phyloP scores from a whole-genome alignment of 2,113 vertebrate genomes.

The Cyanoramphus novaezelandiae region DNA sequence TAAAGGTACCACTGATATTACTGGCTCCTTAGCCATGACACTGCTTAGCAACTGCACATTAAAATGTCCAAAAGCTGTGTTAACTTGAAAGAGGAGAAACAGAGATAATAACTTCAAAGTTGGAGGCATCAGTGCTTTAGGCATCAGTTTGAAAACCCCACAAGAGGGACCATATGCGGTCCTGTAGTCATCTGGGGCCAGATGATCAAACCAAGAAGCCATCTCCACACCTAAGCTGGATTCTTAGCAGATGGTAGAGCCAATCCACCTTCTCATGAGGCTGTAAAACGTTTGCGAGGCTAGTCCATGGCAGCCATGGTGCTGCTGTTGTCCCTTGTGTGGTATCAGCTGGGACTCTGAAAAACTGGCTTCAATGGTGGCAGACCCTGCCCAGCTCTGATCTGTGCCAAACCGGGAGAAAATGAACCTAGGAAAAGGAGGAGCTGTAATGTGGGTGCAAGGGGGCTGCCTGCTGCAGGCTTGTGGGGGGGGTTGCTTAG shows the following conservation, averaged over 20 bases:
- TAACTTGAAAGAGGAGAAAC: background rate
- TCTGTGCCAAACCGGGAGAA: background rate
- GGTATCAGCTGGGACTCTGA: background rate
- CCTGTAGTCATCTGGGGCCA: background rate
- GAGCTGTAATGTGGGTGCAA: background rate
- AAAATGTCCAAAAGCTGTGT: background rate
- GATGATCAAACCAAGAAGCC: background rate
- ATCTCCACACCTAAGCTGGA: background rate
- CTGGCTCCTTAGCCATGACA: background rate
- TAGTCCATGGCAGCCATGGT: background rate
- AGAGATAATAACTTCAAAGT: background rate
- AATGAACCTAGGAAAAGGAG: background rate
- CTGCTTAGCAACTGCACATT: conserved; percentile 39
- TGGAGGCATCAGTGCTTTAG: background rate
- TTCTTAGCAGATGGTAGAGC: background rate
- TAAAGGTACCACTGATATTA: background rate
- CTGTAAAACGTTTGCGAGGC: background rate
- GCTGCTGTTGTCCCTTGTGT: background rate
- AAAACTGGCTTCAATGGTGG: background rate
- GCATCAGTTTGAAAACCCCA: background rate
- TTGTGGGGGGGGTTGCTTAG: background rate
- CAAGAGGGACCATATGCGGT: background rate
- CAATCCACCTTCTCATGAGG: background rate
- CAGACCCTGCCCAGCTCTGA: background rate
- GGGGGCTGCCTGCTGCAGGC: background rate